Evolutionary conservation across 2,888 invertebrate species (phyloP).

Genomic region (Penaeus monodon): DNA sequence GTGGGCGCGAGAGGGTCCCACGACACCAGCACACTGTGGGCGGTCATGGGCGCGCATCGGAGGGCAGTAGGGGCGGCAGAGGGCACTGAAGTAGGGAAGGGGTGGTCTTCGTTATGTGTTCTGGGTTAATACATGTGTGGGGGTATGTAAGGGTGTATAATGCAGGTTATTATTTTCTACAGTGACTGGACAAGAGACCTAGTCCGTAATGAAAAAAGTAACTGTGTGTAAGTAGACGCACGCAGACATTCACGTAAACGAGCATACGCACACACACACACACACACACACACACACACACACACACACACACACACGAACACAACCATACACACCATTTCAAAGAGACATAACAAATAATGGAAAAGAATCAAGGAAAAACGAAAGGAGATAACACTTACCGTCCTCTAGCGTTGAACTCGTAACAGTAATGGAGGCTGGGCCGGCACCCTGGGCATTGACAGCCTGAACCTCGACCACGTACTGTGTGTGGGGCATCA

Average conservation of each 20-base stretch:
- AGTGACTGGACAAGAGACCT: no score
- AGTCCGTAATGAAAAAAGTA: no score
- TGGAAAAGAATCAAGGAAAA: background rate
- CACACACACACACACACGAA: background rate
- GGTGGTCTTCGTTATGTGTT: background rate
- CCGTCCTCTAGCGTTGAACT: slow-evolving; percentile 57
- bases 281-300: background rate
- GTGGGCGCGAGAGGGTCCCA: slow-evolving; percentile 50
- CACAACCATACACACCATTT: background rate
- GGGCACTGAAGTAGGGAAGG: slow-evolving; percentile 37
- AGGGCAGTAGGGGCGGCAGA: slow-evolving; percentile 48
- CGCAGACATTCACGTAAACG: no score
- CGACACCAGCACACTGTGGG: slow-evolving; percentile 55
- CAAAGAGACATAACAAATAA: background rate
- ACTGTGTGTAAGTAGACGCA: no score
- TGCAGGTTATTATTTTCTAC: no score
- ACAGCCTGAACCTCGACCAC: slow-evolving; percentile 52
- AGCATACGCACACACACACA: no score
- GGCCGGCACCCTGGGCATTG: slow-evolving; percentile 59
- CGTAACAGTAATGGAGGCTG: slow-evolving; percentile 23
- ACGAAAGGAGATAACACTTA: slow-evolving; percentile 2
- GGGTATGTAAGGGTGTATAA: no score
- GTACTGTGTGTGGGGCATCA: slow-evolving; percentile 58
- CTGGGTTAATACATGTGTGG: background rate
- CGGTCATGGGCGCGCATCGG: slow-evolving; percentile 55